Conservation (phyloP, 1,140 invertebrate genomes). For the Megalonaias nervosa region DNA sequence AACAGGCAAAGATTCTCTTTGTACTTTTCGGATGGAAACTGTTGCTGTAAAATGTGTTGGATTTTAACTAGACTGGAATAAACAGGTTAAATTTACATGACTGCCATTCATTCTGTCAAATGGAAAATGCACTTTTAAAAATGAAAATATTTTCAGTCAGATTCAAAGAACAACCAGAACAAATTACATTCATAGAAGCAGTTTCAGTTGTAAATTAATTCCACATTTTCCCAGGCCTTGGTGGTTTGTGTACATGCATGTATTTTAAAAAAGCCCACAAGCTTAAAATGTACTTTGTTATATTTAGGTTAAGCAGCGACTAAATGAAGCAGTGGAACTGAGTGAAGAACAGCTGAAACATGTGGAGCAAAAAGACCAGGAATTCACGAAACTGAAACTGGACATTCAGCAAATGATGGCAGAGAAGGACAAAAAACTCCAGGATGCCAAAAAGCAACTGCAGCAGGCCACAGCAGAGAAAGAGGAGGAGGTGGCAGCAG, state of each 20-base stretch:
- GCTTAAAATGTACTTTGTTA: background rate
- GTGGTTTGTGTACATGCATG: background rate
- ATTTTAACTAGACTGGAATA: too few species aligned
- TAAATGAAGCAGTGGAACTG: constrained; percentile 49
- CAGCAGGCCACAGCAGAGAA: constrained; percentile 16
- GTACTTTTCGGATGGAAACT: too few species aligned
- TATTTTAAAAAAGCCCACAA: background rate
- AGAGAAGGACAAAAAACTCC: constrained; percentile 41
- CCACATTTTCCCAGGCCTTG: too few species aligned
- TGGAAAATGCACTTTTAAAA: too few species aligned
- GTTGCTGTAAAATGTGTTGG: too few species aligned
- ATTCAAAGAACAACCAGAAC: too few species aligned
- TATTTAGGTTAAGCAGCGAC: constrained; percentile 36
- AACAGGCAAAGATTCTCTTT: too few species aligned
- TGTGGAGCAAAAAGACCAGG: constrained; percentile 47
- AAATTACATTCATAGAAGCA: too few species aligned
- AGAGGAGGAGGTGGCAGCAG: constrained; percentile 26
- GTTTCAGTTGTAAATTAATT: too few species aligned
- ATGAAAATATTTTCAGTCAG: too few species aligned
- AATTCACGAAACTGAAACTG: constrained; percentile 44
- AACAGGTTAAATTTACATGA: too few species aligned
- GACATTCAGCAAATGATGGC: constrained; percentile 46
- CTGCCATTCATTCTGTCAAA: too few species aligned
- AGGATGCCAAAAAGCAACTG: constrained; percentile 40
- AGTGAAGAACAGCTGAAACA: constrained; percentile 43